A percentile compares a stretch with the other conserved stretches of the same genome.
phyloP scores from a whole-genome alignment of 2,888 invertebrate species.

The Limnephilus lunatus region DNA sequence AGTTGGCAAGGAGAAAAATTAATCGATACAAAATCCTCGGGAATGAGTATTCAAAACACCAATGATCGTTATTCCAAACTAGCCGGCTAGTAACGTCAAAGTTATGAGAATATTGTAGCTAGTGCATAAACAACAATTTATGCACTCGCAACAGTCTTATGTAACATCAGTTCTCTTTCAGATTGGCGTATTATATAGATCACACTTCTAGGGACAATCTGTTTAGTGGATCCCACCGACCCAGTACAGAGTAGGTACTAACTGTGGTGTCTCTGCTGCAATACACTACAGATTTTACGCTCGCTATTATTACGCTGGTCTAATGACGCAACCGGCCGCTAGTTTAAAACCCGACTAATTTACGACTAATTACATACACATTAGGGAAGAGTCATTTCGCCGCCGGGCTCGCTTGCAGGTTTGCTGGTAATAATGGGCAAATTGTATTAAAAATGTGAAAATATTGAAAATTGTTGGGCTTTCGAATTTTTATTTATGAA shows the following conservation, averaged over 20 bases:
- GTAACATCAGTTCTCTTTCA: background rate
- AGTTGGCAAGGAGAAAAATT: too few species aligned
- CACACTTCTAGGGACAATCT: background rate
- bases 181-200: background rate
- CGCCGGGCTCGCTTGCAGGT: background rate
- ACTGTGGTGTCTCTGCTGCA: slow-evolving; percentile 11
- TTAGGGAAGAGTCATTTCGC: slow-evolving; percentile 43
- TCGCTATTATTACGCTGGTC: slow-evolving; percentile 54
- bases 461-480: background rate
- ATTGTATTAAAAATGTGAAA: background rate
- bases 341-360: slow-evolving; percentile 52
- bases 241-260: background rate
- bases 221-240: background rate
- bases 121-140: too few species aligned
- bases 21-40: too few species aligned
- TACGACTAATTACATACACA: slow-evolving; percentile 56
- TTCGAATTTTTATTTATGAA: background rate
- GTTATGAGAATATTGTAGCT: too few species aligned
- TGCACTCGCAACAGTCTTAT: background rate
- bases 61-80: too few species aligned
- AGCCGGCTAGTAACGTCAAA: too few species aligned
- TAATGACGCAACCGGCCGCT: slow-evolving; percentile 44
- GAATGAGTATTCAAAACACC: too few species aligned
- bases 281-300: slow-evolving; percentile 47
- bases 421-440: background rate